Evolutionary conservation across 1,140 invertebrate genomes (phyloP), one percentile per base, ranked within the genome.

Genomic region (Goniozus legneri): DNA sequence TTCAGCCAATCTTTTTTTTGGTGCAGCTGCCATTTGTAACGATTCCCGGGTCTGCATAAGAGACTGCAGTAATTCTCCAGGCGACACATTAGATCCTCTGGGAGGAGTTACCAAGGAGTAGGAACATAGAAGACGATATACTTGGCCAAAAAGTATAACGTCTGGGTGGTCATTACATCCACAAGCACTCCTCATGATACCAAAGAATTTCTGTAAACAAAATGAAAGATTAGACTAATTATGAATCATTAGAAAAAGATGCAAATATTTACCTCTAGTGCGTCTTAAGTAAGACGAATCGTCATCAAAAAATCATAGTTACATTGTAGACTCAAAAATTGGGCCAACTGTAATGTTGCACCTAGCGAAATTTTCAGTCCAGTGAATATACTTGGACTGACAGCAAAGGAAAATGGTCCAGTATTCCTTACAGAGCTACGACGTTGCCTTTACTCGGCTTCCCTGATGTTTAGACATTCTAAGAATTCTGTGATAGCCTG

Each of bases 141-240:
- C 38, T 45, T 51, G 38, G 2, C 36, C 33, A 32, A 52, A 52
- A 16, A 47, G 14, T 8, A 13, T 39, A 16, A 32, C 31, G 33
- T 53, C 51, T 2, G 51, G 51, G 33, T 53, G 42, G 12, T 53
- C 51, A 20, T 48, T 53, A 2, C 19, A 35, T 13, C 51, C 51
- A 35, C 51, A 53, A 14, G 22, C 36, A 10, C 37, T 30, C 3
- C 46, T 22, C 36, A 53, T 48, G 35, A 48, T 40, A 3, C 46
- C 44, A 32, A 44, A 44, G 18, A 53, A 52, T 15, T 46, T 21
- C 46, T 45, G 16, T 22, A 48, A 53, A 21, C 7, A 33, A 16
- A 1, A 20, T 3, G 8, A 21, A 12, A 20, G n/a, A 36, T n/a
- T 15, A 14, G 22, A 32, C 4, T 2, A 37, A 45, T 13, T 36